Percentiles rank a stretch among this genome's conserved stretches.
Evolutionary conservation across 2,888 invertebrate genomes (phyloP).

Genomic region (Anagyrus pseudococci): DNA sequence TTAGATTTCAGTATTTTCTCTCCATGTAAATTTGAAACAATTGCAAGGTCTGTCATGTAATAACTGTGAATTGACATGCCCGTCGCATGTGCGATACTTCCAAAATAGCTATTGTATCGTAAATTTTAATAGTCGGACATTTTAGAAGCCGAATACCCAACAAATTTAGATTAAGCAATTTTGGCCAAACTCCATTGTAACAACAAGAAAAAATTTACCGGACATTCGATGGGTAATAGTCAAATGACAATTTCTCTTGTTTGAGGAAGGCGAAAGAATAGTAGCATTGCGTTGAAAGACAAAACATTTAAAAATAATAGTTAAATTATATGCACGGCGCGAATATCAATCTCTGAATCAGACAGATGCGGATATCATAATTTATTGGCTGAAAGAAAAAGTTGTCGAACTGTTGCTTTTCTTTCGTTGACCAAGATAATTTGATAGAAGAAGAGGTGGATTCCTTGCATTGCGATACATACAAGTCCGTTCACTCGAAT

Average conservation of each 20-base stretch:
- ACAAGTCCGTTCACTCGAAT: constrained; percentile 48
- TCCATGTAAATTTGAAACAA: not conserved
- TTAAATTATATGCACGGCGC: too few species aligned
- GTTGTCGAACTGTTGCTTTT: constrained; percentile 59
- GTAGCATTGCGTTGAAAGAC: constrained; percentile 51
- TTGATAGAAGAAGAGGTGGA: too few species aligned
- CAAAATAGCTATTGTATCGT: too few species aligned
- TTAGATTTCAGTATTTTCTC: not conserved
- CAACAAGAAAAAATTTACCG: not conserved
- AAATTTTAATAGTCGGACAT: too few species aligned
- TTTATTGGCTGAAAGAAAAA: constrained; percentile 5
- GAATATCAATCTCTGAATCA: too few species aligned
- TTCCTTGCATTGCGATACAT: constrained; percentile 25
- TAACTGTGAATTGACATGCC: constrained; percentile 15
- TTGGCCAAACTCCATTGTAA: too few species aligned
- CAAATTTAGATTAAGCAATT: too few species aligned
- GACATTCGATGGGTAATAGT: not conserved
- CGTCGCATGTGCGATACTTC: constrained; percentile 24
- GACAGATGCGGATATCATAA: too few species aligned
- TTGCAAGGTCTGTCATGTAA: constrained; percentile 7
- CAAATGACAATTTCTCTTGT: constrained; percentile 56
- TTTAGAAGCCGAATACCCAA: too few species aligned
- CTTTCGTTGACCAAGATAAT: constrained; percentile 61
- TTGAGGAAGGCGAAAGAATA: constrained; percentile 62
- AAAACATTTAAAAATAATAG: too few species aligned